These are phyloP conservation scores for Catharus bicknelli DNA, from an alignment of 2,113 vertebrate species.

Conservation along the genomic window DNA sequence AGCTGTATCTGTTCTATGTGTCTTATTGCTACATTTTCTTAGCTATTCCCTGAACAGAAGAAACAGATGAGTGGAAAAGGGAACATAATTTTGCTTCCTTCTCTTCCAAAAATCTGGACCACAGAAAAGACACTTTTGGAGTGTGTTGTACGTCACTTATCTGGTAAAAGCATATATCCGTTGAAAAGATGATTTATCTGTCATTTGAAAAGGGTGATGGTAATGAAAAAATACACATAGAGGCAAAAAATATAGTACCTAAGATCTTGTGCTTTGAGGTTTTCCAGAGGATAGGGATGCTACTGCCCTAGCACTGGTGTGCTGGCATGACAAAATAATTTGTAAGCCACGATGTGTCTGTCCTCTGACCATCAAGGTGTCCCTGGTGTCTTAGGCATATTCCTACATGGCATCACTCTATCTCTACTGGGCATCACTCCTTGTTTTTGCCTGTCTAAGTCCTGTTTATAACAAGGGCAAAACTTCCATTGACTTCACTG, in stretches of 20 bases:
- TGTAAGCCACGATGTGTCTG: neutral
- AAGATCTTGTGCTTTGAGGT: neutral
- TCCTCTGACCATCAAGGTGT: fast-evolving
- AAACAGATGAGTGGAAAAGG: neutral
- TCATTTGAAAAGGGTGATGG: neutral
- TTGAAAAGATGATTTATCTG: neutral
- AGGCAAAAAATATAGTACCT: neutral
- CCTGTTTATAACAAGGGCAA: neutral
- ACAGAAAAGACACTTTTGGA: neutral
- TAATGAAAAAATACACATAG: neutral
- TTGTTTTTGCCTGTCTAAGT: neutral
- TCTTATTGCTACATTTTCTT: neutral
- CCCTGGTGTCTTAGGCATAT: neutral
- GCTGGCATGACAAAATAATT: fast-evolving
- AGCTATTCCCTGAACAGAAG: neutral
- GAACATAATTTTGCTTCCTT: neutral
- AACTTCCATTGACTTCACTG: neutral
- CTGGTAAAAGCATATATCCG: neutral
- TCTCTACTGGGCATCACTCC: too few species aligned
- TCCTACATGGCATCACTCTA: too few species aligned
- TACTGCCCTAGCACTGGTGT: neutral
- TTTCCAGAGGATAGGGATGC: neutral
- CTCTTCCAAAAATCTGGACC: neutral
- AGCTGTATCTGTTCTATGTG: neutral
- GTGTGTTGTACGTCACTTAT: neutral